Conservation (phyloP, 2,888 invertebrate genomes). For the Chrysolina oricalcia region DNA sequence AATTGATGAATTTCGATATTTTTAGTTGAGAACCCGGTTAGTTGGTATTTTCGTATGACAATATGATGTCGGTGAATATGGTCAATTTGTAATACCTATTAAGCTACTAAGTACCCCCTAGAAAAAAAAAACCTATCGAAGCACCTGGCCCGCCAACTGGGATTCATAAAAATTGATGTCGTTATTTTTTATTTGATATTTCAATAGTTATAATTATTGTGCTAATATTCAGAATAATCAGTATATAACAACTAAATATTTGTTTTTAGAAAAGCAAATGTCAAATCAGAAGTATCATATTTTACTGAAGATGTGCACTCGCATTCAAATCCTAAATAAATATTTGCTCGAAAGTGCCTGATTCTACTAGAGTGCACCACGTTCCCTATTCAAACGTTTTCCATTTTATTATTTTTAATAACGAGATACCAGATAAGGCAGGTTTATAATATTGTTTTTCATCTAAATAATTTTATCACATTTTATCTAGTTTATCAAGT, state of each 20-base stretch:
- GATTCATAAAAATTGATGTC: too few species aligned
- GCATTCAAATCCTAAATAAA: slow-evolving; percentile 7
- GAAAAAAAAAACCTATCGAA: too few species aligned
- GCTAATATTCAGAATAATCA: too few species aligned
- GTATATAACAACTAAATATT: background rate
- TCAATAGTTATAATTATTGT: too few species aligned
- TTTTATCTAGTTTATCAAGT: slow-evolving; percentile 47
- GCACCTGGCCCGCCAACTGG: too few species aligned
- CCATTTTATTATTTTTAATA: slow-evolving; percentile 41
- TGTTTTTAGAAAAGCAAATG: background rate
- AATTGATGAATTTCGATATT: too few species aligned
- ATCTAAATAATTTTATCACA: slow-evolving; percentile 42
- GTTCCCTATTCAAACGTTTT: slow-evolving; percentile 30
- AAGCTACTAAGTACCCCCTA: too few species aligned
- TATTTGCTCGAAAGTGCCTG: background rate
- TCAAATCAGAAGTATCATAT: background rate
- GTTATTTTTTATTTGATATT: too few species aligned
- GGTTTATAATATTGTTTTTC: slow-evolving; percentile 48
- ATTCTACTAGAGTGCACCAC: slow-evolving; percentile 33
- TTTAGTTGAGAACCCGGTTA: too few species aligned
- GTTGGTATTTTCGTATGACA: too few species aligned
- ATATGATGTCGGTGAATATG: too few species aligned
- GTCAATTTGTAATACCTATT: too few species aligned
- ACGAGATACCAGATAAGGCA: slow-evolving; percentile 41
- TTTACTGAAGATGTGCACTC: background rate